phyloP scores from a whole-genome alignment of 2,888 invertebrate species.

The Aspidiotus rigidus region DNA sequence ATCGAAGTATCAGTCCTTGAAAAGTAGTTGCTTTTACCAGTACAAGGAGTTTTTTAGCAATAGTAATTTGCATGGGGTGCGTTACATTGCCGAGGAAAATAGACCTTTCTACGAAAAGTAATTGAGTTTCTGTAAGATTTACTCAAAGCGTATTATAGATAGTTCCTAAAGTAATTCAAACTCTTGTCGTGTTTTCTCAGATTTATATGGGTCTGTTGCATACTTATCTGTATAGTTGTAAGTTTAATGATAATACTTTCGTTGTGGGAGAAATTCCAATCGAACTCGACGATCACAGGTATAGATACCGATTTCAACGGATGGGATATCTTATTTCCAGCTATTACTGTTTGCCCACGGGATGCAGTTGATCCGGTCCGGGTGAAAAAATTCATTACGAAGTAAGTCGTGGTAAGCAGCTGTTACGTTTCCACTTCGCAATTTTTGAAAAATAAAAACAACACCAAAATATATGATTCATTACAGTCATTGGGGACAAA shows the following conservation, averaged over 20 bases:
- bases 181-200: constrained; percentile 44
- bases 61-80: constrained; percentile 67
- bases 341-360: constrained; percentile 57
- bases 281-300: constrained; percentile 67
- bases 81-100: constrained; percentile 65
- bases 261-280: constrained; percentile 74
- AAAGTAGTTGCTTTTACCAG: constrained; percentile 60
- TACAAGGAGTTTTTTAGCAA: constrained; percentile 65
- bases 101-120: constrained; percentile 69
- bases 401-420: no score
- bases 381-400: constrained; percentile 46
- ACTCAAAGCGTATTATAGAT: neutral
- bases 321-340: constrained; percentile 68
- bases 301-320: constrained; percentile 72
- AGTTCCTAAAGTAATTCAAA: neutral
- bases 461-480: no score
- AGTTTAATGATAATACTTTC: constrained; percentile 66
- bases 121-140: constrained; percentile 36
- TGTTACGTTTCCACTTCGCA: no score
- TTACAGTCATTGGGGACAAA: neutral
- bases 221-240: constrained; percentile 56
- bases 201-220: constrained; percentile 71
- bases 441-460: no score
- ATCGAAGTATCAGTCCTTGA: constrained; percentile 42
- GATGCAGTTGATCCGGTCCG: constrained; percentile 49